These are phyloP conservation scores for Drosophila atroscutellata DNA, from an alignment of 2,888 invertebrate genomes.

Conservation along the genomic window DNA sequence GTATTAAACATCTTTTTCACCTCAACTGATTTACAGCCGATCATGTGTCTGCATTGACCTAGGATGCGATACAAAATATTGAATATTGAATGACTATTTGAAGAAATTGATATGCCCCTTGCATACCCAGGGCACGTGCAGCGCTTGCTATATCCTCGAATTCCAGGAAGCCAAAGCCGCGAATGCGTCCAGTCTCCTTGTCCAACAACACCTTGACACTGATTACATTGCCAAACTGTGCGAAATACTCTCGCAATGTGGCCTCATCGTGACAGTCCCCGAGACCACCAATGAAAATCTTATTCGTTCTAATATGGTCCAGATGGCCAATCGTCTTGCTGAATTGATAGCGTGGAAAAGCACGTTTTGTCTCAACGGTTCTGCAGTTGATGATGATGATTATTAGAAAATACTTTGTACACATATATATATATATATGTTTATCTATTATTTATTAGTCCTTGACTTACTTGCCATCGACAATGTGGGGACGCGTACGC, in stretches of 20 bases:
- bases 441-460: neutral
- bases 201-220: constrained; percentile 81
- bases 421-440: neutral
- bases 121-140: constrained; percentile 81
- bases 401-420: neutral
- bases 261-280: constrained; percentile 82
- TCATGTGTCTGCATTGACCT: constrained; percentile 73
- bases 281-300: constrained; percentile 82
- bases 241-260: constrained; percentile 77
- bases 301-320: constrained; percentile 66
- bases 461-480: constrained; percentile 86
- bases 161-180: constrained; percentile 83
- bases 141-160: constrained; percentile 80
- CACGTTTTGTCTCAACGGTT: constrained; percentile 82
- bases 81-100: too few relatives aligned
- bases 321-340: constrained; percentile 60
- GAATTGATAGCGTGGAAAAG: constrained; percentile 79
- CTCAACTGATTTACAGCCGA: constrained; percentile 76
- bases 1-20: constrained; percentile 81
- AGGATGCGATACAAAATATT: constrained; percentile 47
- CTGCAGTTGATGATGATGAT: constrained; percentile 45
- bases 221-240: constrained; percentile 77
- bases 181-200: constrained; percentile 82
- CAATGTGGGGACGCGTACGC: constrained; percentile 74
- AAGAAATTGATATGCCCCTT: neutral